Base-by-base conservation (phyloP, 2,888 invertebrate species). In the Pelosia muscerda region DNA sequence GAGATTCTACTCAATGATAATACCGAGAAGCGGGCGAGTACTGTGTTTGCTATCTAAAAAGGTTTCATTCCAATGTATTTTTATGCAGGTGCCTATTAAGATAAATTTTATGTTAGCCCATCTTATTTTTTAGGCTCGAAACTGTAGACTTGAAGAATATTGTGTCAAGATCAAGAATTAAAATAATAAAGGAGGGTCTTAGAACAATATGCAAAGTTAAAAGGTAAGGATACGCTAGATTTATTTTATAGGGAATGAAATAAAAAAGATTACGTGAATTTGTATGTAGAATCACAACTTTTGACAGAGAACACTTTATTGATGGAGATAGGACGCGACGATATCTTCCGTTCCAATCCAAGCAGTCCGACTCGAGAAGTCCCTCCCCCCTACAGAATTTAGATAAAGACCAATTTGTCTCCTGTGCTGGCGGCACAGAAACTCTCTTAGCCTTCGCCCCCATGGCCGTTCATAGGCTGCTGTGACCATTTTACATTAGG, bases 31-130 rank as follows among this genome's bases (percentile, higher is more conserved):
- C 76, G 74, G 72, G 68, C 73, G 73, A 79, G 72, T 72, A 78
- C 79, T 68, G 75, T 81, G 69, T 77, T 77, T 71, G 80, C 77
- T 81, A 83, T 82, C 82, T 83, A 70, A 83, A 83, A 83, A 82
- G 83, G 84, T 81, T 83, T 83, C 66, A 76, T 69, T 79, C 71
- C 83, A 81, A 78, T 81, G 80, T 81, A 82, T 83, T 82, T 83
- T 83, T 83, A 84, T 83, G 82, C 83, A 83, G 83, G 83, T 83
- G 73, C 75, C 81, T 78, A 77, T 84, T 84, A 82, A 83, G 84
- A 84, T 83, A 83, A 83, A 83, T 81, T 82, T 83, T 79, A 82
- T 81, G 76, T 73, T 61, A 71, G 69, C 77, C 63, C 75, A 79
- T 80, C 74, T 80, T 78, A 74, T 80, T 76, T 80, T 74, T 81